Percentiles rank a stretch among this genome's conserved stretches.
Conservation (phyloP, 2,113 vertebrate species). For the Rana temporaria region DNA sequence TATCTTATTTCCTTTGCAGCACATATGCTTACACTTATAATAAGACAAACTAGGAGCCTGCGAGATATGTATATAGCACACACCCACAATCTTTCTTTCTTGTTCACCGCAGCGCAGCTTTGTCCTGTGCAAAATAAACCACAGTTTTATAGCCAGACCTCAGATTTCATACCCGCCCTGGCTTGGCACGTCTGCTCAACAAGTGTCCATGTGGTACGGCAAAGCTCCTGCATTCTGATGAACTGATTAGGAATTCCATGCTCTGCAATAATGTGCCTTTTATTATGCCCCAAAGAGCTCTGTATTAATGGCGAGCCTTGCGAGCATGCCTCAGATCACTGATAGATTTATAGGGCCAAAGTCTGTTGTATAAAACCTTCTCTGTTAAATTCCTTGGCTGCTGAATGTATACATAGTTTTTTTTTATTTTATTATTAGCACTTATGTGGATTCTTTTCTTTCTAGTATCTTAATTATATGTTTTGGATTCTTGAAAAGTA, state of each 20-base stretch:
- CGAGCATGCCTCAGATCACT: not conserved
- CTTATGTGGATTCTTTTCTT: no score
- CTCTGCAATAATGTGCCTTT: not conserved
- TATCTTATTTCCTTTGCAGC: not conserved
- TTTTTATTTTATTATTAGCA: no score
- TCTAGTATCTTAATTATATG: no score
- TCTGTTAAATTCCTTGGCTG: slow-evolving; percentile 26
- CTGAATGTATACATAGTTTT: slow-evolving; percentile 14
- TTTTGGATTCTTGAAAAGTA: no score
- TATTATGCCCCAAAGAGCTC: not conserved
- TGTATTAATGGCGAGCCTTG: not conserved
- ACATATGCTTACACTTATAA: slow-evolving; percentile 25
- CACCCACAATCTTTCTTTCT: slow-evolving; percentile 2
- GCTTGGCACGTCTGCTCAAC: not conserved
- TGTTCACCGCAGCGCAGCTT: not conserved
- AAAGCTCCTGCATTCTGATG: not conserved
- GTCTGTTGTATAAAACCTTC: slow-evolving; percentile 25
- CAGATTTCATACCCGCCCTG: not conserved
- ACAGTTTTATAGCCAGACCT: slow-evolving; percentile 8
- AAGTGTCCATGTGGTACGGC: not conserved
- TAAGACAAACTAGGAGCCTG: slow-evolving; percentile 6
- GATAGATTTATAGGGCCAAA: slow-evolving; percentile 12
- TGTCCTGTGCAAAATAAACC: slow-evolving; percentile 27
- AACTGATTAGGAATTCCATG: not conserved
- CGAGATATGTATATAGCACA: not conserved